phyloP scores from a whole-genome alignment of 2,797 vertebrate species.

The Galago senegalensis region DNA sequence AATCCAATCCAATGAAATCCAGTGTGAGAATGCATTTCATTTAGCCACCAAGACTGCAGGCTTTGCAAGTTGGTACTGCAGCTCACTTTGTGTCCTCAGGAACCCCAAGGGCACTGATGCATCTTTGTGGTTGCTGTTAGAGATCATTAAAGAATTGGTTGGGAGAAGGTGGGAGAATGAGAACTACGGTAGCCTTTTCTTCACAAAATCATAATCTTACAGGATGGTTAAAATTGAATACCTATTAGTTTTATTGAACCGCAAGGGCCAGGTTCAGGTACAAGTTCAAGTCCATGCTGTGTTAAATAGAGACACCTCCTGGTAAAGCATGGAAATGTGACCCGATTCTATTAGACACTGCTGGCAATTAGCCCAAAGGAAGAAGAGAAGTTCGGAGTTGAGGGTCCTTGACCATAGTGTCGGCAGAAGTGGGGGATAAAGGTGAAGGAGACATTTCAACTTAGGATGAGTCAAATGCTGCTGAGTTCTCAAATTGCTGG shows the following conservation, averaged over 20 bases:
- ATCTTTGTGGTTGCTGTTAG: rapidly evolving
- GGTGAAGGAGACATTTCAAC: neutral
- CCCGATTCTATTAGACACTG: conserved; percentile 39
- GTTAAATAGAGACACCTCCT: conserved; percentile 64
- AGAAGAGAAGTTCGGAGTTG: neutral
- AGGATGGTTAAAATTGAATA: neutral
- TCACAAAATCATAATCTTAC: neutral
- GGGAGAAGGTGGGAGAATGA: neutral
- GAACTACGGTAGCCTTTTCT: neutral
- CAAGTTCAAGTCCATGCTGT: neutral
- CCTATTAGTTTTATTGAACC: neutral
- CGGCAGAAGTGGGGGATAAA: neutral
- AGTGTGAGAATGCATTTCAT: neutral
- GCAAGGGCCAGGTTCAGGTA: neutral
- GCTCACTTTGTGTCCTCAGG: neutral
- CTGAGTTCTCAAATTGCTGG: neutral
- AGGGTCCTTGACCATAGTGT: neutral
- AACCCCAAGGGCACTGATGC: rapidly evolving
- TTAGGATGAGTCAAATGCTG: neutral
- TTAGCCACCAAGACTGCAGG: neutral
- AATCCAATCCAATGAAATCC: neutral
- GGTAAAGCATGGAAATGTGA: conserved; percentile 29
- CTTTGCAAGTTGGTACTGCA: neutral
- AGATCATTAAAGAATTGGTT: neutral
- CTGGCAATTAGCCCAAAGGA: neutral